phyloP scores from a whole-genome alignment of 1,140 invertebrate genomes.

The Zaprionus taronus region DNA sequence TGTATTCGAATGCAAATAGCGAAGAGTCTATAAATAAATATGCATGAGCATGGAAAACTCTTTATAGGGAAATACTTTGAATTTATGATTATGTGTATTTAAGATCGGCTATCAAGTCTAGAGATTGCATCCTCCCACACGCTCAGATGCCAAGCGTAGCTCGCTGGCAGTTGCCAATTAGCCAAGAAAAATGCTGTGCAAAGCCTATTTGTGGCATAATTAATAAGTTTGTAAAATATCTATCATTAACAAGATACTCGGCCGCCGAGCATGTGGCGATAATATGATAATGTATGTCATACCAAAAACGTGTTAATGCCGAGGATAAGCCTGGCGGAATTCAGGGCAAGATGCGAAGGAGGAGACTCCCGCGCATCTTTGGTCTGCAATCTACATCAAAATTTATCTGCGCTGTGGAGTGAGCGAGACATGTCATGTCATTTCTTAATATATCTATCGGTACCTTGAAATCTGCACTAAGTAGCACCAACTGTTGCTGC shows the following conservation, averaged over 20 bases:
- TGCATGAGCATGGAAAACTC: constrained; percentile 36
- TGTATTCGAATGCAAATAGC: neutral
- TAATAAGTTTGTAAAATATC: constrained; percentile 79
- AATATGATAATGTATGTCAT: constrained; percentile 75
- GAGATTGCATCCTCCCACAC: constrained; percentile 38
- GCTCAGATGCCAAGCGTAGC: constrained; percentile 38
- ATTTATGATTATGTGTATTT: constrained; percentile 10
- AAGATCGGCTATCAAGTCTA: constrained; percentile 30
- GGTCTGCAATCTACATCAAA: constrained; percentile 76
- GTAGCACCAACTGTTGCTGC: constrained; percentile 65
- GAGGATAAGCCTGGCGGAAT: constrained; percentile 7
- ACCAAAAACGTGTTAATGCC: constrained; percentile 53
- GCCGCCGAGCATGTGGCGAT: constrained; percentile 37
- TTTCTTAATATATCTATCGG: constrained; percentile 82
- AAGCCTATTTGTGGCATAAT: constrained; percentile 79
- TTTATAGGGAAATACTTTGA: neutral
- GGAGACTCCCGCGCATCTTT: constrained; percentile 50
- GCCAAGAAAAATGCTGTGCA: constrained; percentile 12
- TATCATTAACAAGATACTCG: constrained; percentile 78
- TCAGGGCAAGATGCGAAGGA: constrained; percentile 2
- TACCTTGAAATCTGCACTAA: constrained; percentile 80
- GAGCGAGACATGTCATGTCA: constrained; percentile 80
- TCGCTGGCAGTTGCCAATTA: neutral
- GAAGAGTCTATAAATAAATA: constrained; percentile 28
- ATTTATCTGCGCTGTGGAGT: constrained; percentile 69